Evolutionary conservation across 2,797 vertebrate species (phyloP).

Genomic region (Channa striata): DNA sequence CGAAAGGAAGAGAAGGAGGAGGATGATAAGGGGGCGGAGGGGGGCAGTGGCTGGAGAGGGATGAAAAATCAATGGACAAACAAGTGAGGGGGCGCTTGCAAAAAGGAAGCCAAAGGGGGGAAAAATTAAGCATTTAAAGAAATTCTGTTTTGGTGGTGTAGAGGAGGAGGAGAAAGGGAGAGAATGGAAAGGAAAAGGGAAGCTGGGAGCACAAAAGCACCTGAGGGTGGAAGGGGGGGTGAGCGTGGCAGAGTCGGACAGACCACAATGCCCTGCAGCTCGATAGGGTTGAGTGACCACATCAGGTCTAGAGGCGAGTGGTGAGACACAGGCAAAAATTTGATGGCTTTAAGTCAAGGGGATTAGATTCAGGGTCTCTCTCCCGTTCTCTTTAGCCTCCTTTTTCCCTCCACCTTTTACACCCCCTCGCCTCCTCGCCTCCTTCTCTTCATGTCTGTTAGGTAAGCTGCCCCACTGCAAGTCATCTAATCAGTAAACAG

Average conservation of each 20-base stretch:
- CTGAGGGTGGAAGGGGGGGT: constrained; percentile 67
- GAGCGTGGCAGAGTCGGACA: constrained; percentile 65
- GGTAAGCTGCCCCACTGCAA: constrained; percentile 58
- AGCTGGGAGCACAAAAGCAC: constrained; percentile 73
- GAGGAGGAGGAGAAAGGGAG: constrained; percentile 63
- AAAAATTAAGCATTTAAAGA: constrained; percentile 85
- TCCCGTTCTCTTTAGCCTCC: constrained; percentile 48
- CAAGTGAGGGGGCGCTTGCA: constrained; percentile 76
- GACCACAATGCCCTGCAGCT: constrained; percentile 84
- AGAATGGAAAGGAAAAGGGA: constrained; percentile 11
- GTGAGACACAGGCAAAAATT: constrained; percentile 74
- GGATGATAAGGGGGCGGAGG: constrained; percentile 25
- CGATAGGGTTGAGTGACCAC: constrained; percentile 85
- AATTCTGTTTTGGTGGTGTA: constrained; percentile 73
- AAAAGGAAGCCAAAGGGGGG: constrained; percentile 77
- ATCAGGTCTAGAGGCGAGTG: constrained; percentile 78
- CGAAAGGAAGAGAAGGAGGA: constrained; percentile 21
- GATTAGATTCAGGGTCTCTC: constrained; percentile 78
- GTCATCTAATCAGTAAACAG: constrained; percentile 77
- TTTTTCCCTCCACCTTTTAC: constrained; percentile 28
- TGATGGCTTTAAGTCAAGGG: constrained; percentile 78
- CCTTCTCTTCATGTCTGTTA: constrained; percentile 36
- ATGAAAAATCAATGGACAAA: constrained; percentile 87
- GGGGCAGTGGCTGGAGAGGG: constrained; percentile 68
- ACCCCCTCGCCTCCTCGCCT: constrained; percentile 6